Conservation (phyloP, 1,140 invertebrate species). For the Saccostrea glomerata region DNA sequence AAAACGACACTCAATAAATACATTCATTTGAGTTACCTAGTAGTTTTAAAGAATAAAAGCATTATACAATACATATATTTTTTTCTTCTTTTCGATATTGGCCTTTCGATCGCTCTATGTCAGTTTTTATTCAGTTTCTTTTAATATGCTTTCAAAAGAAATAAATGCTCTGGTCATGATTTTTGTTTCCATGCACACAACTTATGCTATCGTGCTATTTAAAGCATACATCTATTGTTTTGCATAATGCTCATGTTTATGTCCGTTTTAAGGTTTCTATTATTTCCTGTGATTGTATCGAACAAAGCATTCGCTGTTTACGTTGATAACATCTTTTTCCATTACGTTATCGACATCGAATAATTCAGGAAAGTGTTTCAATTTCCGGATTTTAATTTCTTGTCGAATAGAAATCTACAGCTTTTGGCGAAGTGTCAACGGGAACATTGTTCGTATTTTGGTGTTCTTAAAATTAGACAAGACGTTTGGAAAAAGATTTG, state of each 20-base stretch:
- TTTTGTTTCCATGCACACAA: not conserved
- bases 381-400: constrained; percentile 38
- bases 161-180: not conserved
- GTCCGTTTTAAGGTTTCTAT: not conserved
- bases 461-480: not conserved
- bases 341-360: constrained; percentile 17
- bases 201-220: not conserved
- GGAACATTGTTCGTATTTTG: not conserved
- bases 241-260: not conserved
- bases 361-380: constrained; percentile 30
- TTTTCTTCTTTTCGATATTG: no score
- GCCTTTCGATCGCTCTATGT: not conserved
- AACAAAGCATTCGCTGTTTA: constrained; percentile 7
- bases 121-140: not conserved
- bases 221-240: constrained; percentile 3
- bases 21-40: no score
- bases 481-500: not conserved
- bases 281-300: constrained; percentile 31
- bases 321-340: constrained; percentile 8
- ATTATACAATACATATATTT: no score
- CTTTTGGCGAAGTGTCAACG: not conserved
- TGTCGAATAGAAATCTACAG: constrained; percentile 3
- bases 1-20: no score
- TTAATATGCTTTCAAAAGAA: not conserved
- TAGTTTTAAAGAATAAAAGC: no score